Evolutionary conservation across 2,888 invertebrate genomes (phyloP).

Genomic region (Eudemis profundana): DNA sequence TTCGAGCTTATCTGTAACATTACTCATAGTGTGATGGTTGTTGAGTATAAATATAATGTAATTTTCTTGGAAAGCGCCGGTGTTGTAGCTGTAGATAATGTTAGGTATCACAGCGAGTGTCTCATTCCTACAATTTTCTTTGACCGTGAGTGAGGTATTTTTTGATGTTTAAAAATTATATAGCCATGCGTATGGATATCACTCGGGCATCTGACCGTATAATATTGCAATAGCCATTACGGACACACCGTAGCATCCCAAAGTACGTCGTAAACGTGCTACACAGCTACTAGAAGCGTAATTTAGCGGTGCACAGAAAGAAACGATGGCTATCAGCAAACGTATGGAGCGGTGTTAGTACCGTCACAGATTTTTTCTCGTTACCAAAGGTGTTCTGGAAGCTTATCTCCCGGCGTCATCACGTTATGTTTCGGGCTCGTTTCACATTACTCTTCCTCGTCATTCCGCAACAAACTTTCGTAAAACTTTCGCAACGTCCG

Average conservation of each 20-base stretch:
- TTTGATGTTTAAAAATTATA: constrained; percentile 75
- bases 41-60: background rate
- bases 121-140: constrained; percentile 71
- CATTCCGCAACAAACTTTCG: constrained; percentile 59
- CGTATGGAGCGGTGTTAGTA: constrained; percentile 75
- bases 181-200: constrained; percentile 79
- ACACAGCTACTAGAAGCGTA: constrained; percentile 82
- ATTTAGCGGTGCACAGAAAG: constrained; percentile 83
- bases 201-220: constrained; percentile 77
- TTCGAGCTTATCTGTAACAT: background rate
- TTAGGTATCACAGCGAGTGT: constrained; percentile 66
- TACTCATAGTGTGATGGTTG: background rate
- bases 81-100: constrained; percentile 69
- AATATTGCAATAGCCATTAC: constrained; percentile 83
- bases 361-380: constrained; percentile 74
- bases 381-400: constrained; percentile 74
- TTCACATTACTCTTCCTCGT: constrained; percentile 56
- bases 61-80: constrained; percentile 73
- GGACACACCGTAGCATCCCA: constrained; percentile 79
- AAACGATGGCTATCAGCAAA: constrained; percentile 78
- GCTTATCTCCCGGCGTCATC: constrained; percentile 69
- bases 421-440: constrained; percentile 57
- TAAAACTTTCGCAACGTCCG: constrained; percentile 68
- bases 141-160: constrained; percentile 74
- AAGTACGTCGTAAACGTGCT: constrained; percentile 82